phyloP scores from a whole-genome alignment of 2,113 vertebrate genomes.

The Oncorhynchus nerka region DNA sequence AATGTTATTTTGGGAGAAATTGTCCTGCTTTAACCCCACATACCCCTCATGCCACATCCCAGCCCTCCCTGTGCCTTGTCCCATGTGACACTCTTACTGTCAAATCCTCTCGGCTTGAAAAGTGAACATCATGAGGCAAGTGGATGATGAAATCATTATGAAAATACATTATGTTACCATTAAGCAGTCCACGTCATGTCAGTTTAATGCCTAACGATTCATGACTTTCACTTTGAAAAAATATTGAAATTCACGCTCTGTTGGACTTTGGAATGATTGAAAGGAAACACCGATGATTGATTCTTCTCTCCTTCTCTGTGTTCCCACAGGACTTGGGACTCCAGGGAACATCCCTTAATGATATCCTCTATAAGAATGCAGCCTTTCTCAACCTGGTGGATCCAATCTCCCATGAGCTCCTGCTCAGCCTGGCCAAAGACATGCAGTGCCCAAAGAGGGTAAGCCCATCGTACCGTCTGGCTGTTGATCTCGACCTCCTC shows the following conservation, averaged over 20 bases:
- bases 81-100: not conserved
- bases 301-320: not conserved
- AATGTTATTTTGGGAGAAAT: not conserved
- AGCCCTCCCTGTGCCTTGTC: not conserved
- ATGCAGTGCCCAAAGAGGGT: conserved; percentile 90
- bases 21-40: not conserved
- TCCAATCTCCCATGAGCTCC: conserved; percentile 88
- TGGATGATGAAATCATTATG: conserved; percentile 21
- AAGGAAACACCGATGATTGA: not conserved
- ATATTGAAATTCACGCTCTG: not conserved
- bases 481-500: not conserved
- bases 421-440: conserved; percentile 82
- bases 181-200: conserved; percentile 29
- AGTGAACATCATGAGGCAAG: conserved; percentile 26
- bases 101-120: conserved; percentile 26
- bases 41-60: not conserved
- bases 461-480: conserved; percentile 26
- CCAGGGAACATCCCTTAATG: conserved; percentile 84
- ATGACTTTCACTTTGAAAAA: not conserved
- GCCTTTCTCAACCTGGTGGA: conserved; percentile 90
- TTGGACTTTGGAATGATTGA: not conserved
- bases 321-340: conserved; percentile 81
- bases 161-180: conserved; percentile 38
- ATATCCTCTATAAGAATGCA: conserved; percentile 86
- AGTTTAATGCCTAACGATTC: conserved; percentile 23